Conservation (phyloP, 2,113 vertebrate species). For the Colossoma macropomum region DNA sequence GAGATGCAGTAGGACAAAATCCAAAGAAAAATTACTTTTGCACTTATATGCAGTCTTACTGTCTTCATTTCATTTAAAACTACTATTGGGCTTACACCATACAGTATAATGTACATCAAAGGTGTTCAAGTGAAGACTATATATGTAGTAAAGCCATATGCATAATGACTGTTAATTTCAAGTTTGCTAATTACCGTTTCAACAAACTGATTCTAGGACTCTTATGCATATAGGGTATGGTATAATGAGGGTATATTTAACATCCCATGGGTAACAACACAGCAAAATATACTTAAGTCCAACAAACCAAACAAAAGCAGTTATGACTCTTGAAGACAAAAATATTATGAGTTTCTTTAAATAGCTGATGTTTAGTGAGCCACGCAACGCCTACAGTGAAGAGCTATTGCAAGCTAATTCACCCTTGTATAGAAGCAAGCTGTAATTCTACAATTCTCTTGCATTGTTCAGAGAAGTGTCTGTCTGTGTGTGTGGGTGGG, state of each 20-base stretch:
- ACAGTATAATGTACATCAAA: background rate
- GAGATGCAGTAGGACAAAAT: conserved; percentile 5
- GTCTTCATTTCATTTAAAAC: background rate
- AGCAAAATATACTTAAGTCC: background rate
- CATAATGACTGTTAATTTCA: background rate
- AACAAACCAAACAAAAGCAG: too few species aligned
- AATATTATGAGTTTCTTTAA: too few species aligned
- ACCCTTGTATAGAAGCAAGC: background rate
- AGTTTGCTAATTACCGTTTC: background rate
- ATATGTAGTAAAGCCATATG: too few species aligned
- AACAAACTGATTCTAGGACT: too few species aligned
- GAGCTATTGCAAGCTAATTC: too few species aligned
- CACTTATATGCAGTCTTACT: background rate
- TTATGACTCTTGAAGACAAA: too few species aligned
- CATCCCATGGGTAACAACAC: background rate
- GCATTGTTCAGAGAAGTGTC: background rate
- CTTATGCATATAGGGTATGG: too few species aligned
- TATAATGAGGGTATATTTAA: too few species aligned
- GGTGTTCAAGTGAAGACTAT: background rate
- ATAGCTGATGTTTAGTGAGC: too few species aligned
- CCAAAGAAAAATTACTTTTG: conserved; percentile 7
- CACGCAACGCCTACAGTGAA: too few species aligned
- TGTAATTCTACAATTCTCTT: background rate
- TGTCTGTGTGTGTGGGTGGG: background rate
- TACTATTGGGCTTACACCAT: background rate